Base-by-base conservation (phyloP, 2,888 invertebrate genomes). In the Pterostichus madidus region DNA sequence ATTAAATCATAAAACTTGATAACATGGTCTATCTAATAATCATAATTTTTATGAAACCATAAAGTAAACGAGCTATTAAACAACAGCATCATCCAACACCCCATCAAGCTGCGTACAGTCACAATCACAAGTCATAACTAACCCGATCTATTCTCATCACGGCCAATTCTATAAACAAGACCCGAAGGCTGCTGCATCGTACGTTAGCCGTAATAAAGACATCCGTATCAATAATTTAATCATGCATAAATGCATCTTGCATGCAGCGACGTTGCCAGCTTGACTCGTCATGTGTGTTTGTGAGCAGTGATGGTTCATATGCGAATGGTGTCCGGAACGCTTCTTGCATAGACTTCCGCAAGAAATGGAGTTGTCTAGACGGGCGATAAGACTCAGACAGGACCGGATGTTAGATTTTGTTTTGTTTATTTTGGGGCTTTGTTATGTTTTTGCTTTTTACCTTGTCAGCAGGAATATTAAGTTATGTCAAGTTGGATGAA, bases 151-250 rank as follows among this genome's bases (percentile, higher is more conserved):
- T 78, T 78, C 59, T 59, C 78, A 78, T 78, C 39, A 78, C 46
- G 24, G 59, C 56, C 78, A 78, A 59, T 76, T 76, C 76, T 17
- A 78, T 59, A 78, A 78, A 71, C 49, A 71, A 46, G 71, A 15
- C 46, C 46, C 71, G 49, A 71, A 71, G 71, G 71, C 49, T 71
- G 46, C 71, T 39, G 71, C 71, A 44, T 17, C 24, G 71, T 71
- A 53, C 15, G 53, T 53, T 15, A 10, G 13, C 13, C 32, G 32
- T 80, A 80, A 80, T 80, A 68, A 52, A 80, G 80, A 80, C 80
- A 80, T 80, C 80, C 80, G 80, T 80, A 80, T 80, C 80, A 68
- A 80, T 77, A 77, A 77, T 80, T 68, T 64, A 80, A 80, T 80
- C 46, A 80, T 80, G 68, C 68, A 68, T 68, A 46, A 80, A 32